Conservation (phyloP, 30 jellyfish, hydroid and myxozoan genomes). For the Chrysaora quinquecirrha region DNA sequence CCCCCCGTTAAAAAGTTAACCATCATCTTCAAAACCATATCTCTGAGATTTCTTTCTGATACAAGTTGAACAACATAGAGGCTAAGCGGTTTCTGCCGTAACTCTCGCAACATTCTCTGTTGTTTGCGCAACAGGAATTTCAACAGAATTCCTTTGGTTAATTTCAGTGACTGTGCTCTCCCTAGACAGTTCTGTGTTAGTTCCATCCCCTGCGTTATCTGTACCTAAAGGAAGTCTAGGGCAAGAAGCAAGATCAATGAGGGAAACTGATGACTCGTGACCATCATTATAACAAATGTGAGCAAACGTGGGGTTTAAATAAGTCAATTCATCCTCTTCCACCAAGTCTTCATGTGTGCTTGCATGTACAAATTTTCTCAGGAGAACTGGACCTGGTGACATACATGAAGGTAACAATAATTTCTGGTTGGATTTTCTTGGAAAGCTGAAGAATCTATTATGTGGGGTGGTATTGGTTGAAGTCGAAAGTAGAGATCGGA, state of each 20-base stretch:
- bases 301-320: conserved; percentile 52
- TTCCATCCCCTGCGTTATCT: no score
- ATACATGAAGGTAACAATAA: conserved; percentile 59
- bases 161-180: no score
- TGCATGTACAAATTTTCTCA: conserved; percentile 21
- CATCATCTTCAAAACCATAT: neutral
- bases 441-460: conserved; percentile 30
- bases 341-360: conserved; percentile 34
- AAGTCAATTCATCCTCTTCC: conserved; percentile 19
- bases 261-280: conserved; percentile 39
- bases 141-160: no score
- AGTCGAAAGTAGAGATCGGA: conserved; percentile 64
- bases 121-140: neutral
- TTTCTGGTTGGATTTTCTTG: conserved; percentile 27
- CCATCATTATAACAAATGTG: conserved; percentile 51
- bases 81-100: no score
- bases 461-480: conserved; percentile 75
- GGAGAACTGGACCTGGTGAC: conserved; percentile 65
- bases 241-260: conserved; percentile 7
- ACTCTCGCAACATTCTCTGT: no score
- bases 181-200: no score
- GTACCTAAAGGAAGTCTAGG: no score
- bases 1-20: neutral
- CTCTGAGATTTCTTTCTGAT: neutral
- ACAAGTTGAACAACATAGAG: no score